Conservation (phyloP, 2,888 invertebrate species). For the Leistus spinibarbis region DNA sequence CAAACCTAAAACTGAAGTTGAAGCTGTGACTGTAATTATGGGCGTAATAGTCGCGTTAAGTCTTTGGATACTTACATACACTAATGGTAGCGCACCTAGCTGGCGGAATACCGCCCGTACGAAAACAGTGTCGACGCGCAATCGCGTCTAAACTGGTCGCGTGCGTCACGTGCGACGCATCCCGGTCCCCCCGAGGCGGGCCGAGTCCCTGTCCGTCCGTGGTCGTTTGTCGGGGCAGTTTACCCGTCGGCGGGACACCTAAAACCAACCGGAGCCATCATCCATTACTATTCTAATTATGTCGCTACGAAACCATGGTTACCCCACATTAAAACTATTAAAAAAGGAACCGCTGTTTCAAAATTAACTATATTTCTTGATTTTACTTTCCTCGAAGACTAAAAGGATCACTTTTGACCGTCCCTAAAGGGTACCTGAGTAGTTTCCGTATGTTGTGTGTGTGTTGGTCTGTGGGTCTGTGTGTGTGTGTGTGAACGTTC, state of each 20-base stretch:
- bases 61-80: slow-evolving; percentile 60
- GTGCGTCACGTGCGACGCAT: slow-evolving; percentile 55
- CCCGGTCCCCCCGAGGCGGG: background rate
- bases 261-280: background rate
- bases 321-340: background rate
- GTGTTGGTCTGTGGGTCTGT: too few relatives aligned
- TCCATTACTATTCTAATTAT: background rate
- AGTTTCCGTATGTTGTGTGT: too few relatives aligned
- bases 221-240: slow-evolving; percentile 4
- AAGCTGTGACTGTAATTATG: too few relatives aligned
- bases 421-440: too few relatives aligned
- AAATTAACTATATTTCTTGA: too few relatives aligned
- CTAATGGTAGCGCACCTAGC: slow-evolving; percentile 62
- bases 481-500: too few relatives aligned
- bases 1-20: too few relatives aligned
- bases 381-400: too few relatives aligned
- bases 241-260: background rate
- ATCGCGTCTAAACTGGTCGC: slow-evolving; percentile 67
- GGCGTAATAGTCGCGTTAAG: too few relatives aligned
- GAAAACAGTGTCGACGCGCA: slow-evolving; percentile 59
- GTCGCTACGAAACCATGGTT: too few relatives aligned
- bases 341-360: too few relatives aligned
- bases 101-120: slow-evolving; percentile 48
- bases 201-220: slow-evolving; percentile 6
- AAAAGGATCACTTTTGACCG: too few relatives aligned